Evolutionary conservation across 2,113 vertebrate species (phyloP).

Genomic region (Pavo muticus): DNA sequence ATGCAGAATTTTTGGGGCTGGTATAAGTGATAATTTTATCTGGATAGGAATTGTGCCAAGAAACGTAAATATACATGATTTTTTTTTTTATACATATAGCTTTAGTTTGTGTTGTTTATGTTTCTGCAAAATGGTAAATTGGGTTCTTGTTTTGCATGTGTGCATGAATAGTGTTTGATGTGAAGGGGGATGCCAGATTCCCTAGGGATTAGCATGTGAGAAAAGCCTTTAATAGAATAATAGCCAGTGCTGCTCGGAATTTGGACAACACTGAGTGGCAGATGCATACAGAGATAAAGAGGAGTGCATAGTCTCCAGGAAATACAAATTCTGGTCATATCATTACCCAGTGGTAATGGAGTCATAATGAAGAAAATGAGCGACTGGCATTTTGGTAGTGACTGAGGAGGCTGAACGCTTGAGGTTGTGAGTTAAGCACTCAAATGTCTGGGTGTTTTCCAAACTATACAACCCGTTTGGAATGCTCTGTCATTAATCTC

Average conservation of each 20-base stretch:
- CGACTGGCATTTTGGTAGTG: neutral
- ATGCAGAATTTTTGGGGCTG: neutral
- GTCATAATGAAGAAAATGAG: neutral
- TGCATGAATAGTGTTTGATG: neutral
- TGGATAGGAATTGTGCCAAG: neutral
- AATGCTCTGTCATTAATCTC: neutral
- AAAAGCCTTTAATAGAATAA: slow-evolving; percentile 2
- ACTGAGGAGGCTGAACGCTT: neutral
- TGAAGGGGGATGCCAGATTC: neutral
- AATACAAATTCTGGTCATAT: neutral
- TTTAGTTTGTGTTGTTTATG: neutral
- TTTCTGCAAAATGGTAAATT: neutral
- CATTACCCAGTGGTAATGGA: neutral
- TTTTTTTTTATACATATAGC: neutral
- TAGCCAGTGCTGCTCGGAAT: neutral
- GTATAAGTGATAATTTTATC: neutral
- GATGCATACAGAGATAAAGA: neutral
- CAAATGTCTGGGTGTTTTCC: slow-evolving; percentile 7
- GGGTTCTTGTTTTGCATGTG: neutral
- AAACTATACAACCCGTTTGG: slow-evolving; percentile 1
- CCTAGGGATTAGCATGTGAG: neutral
- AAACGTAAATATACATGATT: neutral
- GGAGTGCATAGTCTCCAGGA: neutral
- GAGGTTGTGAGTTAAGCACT: slow-evolving; percentile 10
- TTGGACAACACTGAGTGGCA: neutral